phyloP scores from a whole-genome alignment of 2,113 vertebrate genomes.

The Cyanoderma ruficeps region DNA sequence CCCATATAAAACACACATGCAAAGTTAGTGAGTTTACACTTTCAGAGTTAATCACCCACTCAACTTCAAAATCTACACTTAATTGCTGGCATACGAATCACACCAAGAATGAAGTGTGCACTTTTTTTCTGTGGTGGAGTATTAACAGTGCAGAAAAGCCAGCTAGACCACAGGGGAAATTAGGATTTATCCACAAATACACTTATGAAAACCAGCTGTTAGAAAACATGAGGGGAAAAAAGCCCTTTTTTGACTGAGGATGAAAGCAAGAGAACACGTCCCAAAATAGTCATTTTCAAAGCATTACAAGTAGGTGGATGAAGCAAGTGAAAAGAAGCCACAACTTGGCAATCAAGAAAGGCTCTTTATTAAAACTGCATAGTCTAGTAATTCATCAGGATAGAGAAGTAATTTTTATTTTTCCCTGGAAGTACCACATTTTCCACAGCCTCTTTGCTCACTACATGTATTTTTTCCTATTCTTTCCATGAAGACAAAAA shows the following conservation, averaged over 20 bases:
- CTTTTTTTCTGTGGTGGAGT: background rate
- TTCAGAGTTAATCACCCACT: background rate
- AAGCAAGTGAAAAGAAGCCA: background rate
- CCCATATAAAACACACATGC: background rate
- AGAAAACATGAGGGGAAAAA: background rate
- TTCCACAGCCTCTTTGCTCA: background rate
- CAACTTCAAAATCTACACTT: background rate
- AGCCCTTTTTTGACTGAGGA: background rate
- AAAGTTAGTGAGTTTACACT: background rate
- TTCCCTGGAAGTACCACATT: background rate
- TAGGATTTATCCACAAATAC: background rate
- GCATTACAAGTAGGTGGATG: background rate
- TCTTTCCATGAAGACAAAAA: background rate
- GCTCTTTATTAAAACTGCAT: background rate
- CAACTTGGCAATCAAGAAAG: background rate
- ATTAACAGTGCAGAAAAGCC: background rate
- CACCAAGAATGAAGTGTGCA: background rate
- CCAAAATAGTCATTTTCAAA: background rate
- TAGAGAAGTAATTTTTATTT: background rate
- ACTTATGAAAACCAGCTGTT: background rate
- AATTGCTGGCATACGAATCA: background rate
- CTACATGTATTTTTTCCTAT: background rate
- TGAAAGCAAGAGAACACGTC: background rate
- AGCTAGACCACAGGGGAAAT: background rate
- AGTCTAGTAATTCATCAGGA: background rate